Evolutionary conservation across 2,888 invertebrate species (phyloP), one percentile per base, ranked within the genome.

Genomic region (Calephelis perditalis): DNA sequence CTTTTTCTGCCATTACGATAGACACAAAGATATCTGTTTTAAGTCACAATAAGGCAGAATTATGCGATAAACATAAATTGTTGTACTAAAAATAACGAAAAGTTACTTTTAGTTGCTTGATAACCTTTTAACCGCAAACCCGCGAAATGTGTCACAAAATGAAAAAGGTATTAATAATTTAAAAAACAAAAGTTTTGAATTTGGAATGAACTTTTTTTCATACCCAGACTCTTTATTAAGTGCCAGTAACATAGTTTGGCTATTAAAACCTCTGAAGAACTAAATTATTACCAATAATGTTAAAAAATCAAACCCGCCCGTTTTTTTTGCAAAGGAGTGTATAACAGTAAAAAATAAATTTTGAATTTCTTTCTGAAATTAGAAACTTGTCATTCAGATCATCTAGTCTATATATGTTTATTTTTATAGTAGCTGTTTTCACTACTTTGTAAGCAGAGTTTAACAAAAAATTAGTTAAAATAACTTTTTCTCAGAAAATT

Each of bases 11-110:
- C 57, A 57, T 57, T 57, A 52, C 49, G 26, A 52, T 52, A 15
- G 52, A 52, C 52, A 52, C 52, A 57, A 45, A 57, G 11, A 57
- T n/a, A 57, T 57, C 45, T 57, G 45, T 57, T 57, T 57, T 47
- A 26, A 45, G 46, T 57, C 58, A 49, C 58, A 58, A 58, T 58
- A 52, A 58, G 11, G 58, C 58, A 58, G 58, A 35, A 58, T 58
- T 36, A 58, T 47, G 58, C 36, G 47, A 58, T 11, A 58, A 58
- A 58, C 36, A 35, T 46, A 58, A 58, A 58, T 58, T 58, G 47
- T 49, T 58, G n/a, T 52, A 49, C 49, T 40, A 43, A 58, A 58
- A 58, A 12, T 58, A 49, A 49, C 52, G 44, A 58, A 26, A 58
- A 58, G 36, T 36, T 58, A 52, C 37, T 58, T 49, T 15, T 52